These are phyloP conservation scores for Ernsta delagoae DNA, from an alignment of 2,888 invertebrate genomes.

Conservation along the genomic window DNA sequence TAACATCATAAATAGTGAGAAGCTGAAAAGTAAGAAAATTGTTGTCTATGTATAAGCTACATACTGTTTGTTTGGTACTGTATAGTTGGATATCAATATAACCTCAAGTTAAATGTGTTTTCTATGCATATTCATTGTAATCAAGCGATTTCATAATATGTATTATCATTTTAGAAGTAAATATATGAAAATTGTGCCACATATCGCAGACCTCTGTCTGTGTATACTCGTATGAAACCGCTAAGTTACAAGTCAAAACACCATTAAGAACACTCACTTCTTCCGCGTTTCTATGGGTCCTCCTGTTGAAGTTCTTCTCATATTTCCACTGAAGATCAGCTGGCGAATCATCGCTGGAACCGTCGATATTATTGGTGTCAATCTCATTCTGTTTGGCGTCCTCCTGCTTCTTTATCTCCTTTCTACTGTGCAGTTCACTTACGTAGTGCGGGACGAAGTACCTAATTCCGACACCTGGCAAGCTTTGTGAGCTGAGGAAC, in stretches of 20 bases:
- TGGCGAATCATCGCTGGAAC: conserved; percentile 52
- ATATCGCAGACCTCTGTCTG: no score
- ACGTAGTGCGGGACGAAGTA: conserved; percentile 70
- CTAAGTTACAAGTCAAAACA: no score
- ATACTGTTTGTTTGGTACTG: no score
- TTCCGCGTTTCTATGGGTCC: conserved; percentile 58
- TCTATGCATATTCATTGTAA: no score
- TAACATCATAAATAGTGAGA: background rate
- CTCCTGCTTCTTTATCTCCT: conserved; percentile 58
- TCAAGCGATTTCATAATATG: no score
- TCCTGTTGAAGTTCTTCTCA: conserved; percentile 69
- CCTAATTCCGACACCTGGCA: conserved; percentile 72
- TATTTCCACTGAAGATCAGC: conserved; percentile 71
- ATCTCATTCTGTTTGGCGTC: conserved; percentile 69
- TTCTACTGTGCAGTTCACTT: conserved; percentile 51
- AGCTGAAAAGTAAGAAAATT: no score
- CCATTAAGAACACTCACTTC: conserved; percentile 49
- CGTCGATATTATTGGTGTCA: conserved; percentile 61
- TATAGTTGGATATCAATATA: no score
- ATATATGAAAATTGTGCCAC: no score
- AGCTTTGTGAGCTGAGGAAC: conserved; percentile 66
- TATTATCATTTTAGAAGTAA: no score
- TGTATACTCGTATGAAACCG: no score
- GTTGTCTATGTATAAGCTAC: no score
- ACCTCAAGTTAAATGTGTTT: no score